Evolutionary conservation across 2,113 vertebrate genomes (phyloP), one percentile per base, ranked within the genome.

Genomic region (Zosterops lateralis): DNA sequence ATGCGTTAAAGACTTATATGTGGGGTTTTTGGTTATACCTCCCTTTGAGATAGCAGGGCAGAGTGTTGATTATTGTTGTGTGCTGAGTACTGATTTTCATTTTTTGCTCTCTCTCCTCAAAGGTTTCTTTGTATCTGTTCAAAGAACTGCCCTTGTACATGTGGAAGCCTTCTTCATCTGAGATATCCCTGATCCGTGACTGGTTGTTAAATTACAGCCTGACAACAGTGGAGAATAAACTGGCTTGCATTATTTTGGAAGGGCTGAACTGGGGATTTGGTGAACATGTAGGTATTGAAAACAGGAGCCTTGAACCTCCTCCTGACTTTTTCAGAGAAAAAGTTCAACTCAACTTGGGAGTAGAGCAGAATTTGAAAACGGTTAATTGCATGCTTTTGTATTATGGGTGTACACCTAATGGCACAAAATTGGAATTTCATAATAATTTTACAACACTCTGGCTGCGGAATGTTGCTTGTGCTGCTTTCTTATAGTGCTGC

Each of bases 81-180:
- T 47, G 8, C 19, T 22, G 26, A 70, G n/a, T 71, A 60, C 7
- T 82, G 29, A 74, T 34, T 66, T 72, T 20, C 12, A 24, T 62
- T 44, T 84, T 90, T 6, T 87, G 5, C 81, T 38, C 78, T 96
- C 50, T 94, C 34, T 84, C 87, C 74, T 84, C 24, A 32, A 93
- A 99, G 99, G 98, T 99, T 94, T 98, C 99, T 38, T 94, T 99
- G 17, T 99, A 99, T 96, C 97, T 99, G 83, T 99, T 99, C 92
- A 99, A 99, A 98, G 99, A 99, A 50, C 97, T 99, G 54, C 99
- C 99, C 0, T 93, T 99, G 92, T 97, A 98, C 92, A 96, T 99
- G 81, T 99, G 99, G 99, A 98, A 73, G 70, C 99, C 99, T 6
- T 98, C 84, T 53, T 71, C 97, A 0, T 98, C 98, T 0, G 99